Conservation (phyloP, 1,140 invertebrate genomes). For the Mercenaria mercenaria region DNA sequence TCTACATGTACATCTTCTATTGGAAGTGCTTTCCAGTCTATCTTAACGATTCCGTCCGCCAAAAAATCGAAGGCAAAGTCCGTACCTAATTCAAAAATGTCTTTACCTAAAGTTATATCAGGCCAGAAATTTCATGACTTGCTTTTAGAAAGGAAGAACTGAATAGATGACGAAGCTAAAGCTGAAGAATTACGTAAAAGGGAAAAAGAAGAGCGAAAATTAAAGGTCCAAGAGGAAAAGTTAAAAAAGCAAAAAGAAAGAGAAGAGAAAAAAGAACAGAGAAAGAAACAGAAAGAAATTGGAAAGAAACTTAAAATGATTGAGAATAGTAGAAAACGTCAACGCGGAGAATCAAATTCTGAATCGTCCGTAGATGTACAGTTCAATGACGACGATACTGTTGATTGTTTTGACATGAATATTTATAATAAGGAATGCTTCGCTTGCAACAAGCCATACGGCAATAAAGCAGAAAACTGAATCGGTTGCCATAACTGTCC, state of each 20-base stretch:
- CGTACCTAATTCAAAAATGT: background rate
- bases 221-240: background rate
- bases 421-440: background rate
- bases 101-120: background rate
- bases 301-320: background rate
- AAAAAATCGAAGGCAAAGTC: background rate
- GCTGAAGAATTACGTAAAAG: background rate
- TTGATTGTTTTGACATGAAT: background rate
- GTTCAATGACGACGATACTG: background rate
- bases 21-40: background rate
- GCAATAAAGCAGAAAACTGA: background rate
- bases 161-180: background rate
- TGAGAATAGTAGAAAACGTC: background rate
- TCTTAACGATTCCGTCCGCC: background rate
- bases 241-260: background rate
- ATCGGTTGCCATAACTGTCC: background rate
- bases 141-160: background rate
- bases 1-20: background rate
- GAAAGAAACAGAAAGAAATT: background rate
- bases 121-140: background rate
- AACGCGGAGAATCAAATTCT: background rate
- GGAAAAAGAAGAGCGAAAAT: background rate
- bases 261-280: background rate
- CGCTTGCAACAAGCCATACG: background rate
- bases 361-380: background rate